A percentile compares a stretch with the other conserved stretches of the same genome.
Evolutionary conservation across 2,797 vertebrate genomes (phyloP).

Genomic region (Rhynchonycteris naso): DNA sequence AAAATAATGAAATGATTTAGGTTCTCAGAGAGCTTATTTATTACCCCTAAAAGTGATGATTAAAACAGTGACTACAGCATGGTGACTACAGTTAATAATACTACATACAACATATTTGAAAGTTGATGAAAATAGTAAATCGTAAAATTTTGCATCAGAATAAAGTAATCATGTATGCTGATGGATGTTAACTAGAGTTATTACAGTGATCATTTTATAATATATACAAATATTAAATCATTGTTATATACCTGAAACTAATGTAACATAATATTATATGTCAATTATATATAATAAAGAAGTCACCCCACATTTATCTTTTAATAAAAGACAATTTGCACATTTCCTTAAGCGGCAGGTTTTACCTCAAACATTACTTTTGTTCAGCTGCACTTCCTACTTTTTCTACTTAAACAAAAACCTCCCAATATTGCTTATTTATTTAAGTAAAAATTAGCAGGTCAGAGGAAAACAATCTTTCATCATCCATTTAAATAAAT

Average conservation of each 20-base stretch:
- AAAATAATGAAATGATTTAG: slow-evolving; percentile 4
- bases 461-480: background rate
- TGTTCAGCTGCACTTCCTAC: background rate
- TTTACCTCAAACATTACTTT: slow-evolving; percentile 31
- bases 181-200: background rate
- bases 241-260: background rate
- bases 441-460: slow-evolving; percentile 1
- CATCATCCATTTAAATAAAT: slow-evolving; percentile 34
- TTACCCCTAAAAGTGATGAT: background rate
- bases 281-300: background rate
- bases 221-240: background rate
- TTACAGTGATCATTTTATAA: background rate
- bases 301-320: background rate
- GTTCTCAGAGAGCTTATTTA: background rate
- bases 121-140: background rate
- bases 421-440: background rate
- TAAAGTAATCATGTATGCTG: background rate
- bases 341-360: background rate
- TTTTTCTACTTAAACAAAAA: slow-evolving; percentile 23
- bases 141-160: background rate
- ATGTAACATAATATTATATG: background rate
- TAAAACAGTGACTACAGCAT: background rate
- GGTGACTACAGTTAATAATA: background rate
- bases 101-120: background rate
- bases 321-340: slow-evolving; percentile 20